Conservation (phyloP, 2,888 invertebrate genomes). For the Anodontia alba region DNA sequence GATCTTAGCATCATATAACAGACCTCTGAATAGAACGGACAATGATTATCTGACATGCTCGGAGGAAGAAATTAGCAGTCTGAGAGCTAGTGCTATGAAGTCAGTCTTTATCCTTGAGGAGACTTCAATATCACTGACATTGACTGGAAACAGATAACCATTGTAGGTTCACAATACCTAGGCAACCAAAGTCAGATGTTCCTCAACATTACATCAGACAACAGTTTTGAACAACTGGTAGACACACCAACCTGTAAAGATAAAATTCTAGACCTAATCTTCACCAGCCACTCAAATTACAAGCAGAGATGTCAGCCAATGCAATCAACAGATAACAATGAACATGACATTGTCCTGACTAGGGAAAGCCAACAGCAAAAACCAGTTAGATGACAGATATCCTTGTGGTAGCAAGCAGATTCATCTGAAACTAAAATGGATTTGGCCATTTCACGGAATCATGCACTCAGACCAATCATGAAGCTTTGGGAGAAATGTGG, state of each 20-base stretch:
- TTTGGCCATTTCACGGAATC: too few species aligned
- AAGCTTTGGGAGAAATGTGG: too few species aligned
- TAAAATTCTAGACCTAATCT: background rate
- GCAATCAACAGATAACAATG: background rate
- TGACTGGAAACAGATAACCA: background rate
- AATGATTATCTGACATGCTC: background rate
- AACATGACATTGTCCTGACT: background rate
- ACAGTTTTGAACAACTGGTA: background rate
- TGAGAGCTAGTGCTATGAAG: background rate
- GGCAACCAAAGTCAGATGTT: background rate
- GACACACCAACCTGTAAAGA: background rate
- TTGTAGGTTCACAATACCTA: background rate
- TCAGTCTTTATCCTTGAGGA: background rate
- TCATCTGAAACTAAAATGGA: too few species aligned
- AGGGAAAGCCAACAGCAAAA: background rate
- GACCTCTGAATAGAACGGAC: background rate
- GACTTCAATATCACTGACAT: background rate
- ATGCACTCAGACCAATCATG: too few species aligned
- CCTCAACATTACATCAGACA: background rate
- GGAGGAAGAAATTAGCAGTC: background rate
- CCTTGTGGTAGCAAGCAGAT: slow-evolving; percentile 22
- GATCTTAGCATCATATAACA: background rate
- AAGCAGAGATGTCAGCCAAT: background rate
- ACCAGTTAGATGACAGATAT: background rate
- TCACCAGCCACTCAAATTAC: background rate